Evolutionary conservation across 2,888 invertebrate species (phyloP), one percentile per base, ranked within the genome.

Genomic region (Bombylius discolor): DNA sequence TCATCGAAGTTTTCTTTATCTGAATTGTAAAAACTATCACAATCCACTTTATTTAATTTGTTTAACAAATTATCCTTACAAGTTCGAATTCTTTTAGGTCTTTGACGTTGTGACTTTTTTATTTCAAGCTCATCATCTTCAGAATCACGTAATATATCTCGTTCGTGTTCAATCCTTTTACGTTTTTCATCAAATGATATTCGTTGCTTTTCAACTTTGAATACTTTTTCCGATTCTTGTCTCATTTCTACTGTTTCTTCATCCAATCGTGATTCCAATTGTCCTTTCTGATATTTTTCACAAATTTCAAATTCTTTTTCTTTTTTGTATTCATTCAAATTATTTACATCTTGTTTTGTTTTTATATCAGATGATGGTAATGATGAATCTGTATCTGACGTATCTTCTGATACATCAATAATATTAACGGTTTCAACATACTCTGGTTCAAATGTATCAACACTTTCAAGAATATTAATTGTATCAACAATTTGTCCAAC

Each of bases 1-100:
- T 81, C 81, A 63, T 81, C 81, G 53, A 65, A 71, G 52, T 78
- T 77, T 64, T 82, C 81, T 66, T 80, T 81, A 64, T 81, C 81
- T 58, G 78, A 77, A 56, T 78, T 78, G 67, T 80, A 79, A 68
- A 81, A 81, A 68, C 81, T 81, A 64, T 81, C 78, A 60, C 77
- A 76, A 57, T 77, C 77, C 56, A 73, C 70, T 45, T 59, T 34
- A 5, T 47, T 34, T 23, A 42, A 12, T 9, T 5, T 23, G 12
- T 23, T 33, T 12, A 23, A 11, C 5, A 42, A 23, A n/a, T 48
- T 32, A 31, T 57, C 52, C 14, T 39, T 42, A 13, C 13, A 32
- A 23, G 52, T 52, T 33, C 57, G 55, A 14, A 14, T 44, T 33
- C 59, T 52, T 52, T 61, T 59, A 14, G 56, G 56, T 53, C 55